phyloP scores from a whole-genome alignment of 2,113 vertebrate genomes.

The Centrocercus urophasianus region DNA sequence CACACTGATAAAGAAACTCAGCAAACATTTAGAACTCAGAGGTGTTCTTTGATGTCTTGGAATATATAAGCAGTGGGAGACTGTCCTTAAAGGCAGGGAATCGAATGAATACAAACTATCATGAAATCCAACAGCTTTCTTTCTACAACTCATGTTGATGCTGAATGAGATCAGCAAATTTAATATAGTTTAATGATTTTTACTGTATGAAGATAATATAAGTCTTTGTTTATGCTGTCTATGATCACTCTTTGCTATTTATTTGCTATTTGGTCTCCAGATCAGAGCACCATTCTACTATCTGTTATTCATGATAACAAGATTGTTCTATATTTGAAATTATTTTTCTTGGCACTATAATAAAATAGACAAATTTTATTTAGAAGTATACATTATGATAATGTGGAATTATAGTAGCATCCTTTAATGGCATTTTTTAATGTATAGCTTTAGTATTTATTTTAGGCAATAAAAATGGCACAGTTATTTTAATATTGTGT shows the following conservation, averaged over 20 bases:
- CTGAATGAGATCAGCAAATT: not conserved
- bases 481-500: not conserved
- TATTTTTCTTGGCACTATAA: slow-evolving; percentile 16
- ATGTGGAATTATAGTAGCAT: slow-evolving; percentile 12
- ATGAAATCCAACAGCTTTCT: not conserved
- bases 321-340: slow-evolving; percentile 11
- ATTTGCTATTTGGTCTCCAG: slow-evolving; percentile 3
- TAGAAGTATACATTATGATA: slow-evolving; percentile 3
- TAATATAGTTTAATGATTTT: not conserved
- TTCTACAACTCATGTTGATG: not conserved
- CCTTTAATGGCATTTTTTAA: not conserved
- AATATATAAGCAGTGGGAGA: not conserved
- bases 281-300: not conserved
- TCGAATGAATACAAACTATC: not conserved
- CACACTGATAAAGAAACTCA: not conserved
- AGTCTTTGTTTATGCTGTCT: not conserved
- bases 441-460: not conserved
- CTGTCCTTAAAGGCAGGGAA: not conserved
- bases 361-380: slow-evolving; percentile 5
- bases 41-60: not conserved
- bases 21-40: not conserved
- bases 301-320: slow-evolving; percentile 21
- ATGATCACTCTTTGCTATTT: not conserved
- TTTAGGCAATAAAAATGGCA: not conserved
- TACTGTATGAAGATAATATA: not conserved